Conservation (phyloP, 2,113 vertebrate species). For the Eidolon helvum region DNA sequence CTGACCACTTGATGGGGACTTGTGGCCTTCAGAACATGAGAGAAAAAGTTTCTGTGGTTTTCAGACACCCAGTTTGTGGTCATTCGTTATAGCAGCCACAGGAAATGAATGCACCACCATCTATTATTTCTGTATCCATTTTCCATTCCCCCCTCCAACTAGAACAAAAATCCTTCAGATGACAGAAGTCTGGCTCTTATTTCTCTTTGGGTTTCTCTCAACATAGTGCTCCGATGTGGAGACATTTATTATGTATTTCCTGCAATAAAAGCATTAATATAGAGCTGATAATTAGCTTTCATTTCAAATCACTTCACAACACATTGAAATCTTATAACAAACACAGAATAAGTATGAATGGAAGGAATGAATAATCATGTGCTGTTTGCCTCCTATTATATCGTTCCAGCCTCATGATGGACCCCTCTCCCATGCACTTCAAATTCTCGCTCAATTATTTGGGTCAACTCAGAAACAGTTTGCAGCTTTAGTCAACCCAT, state of each 20-base stretch:
- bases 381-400: slow-evolving; percentile 57
- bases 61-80: not conserved
- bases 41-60: not conserved
- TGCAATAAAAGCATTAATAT: slow-evolving; percentile 6
- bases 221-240: not conserved
- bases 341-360: slow-evolving; percentile 47
- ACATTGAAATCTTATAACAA: slow-evolving; percentile 60
- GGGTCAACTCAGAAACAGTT: slow-evolving; percentile 56
- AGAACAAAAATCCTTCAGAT: not conserved
- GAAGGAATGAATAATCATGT: slow-evolving; percentile 56
- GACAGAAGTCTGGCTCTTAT: not conserved
- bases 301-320: slow-evolving; percentile 58
- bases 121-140: not conserved
- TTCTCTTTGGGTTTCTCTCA: not conserved
- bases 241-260: not conserved
- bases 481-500: slow-evolving; percentile 30
- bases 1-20: not conserved
- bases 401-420: slow-evolving; percentile 6
- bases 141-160: not conserved
- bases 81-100: not conserved
- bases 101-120: not conserved
- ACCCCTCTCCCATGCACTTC: slow-evolving; percentile 19
- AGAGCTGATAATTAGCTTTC: slow-evolving; percentile 62
- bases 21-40: not conserved
- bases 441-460: slow-evolving; percentile 57